These are phyloP conservation scores for Cataglyphis altisquamis DNA, from an alignment of 2,888 invertebrate species.

Conservation along the genomic window DNA sequence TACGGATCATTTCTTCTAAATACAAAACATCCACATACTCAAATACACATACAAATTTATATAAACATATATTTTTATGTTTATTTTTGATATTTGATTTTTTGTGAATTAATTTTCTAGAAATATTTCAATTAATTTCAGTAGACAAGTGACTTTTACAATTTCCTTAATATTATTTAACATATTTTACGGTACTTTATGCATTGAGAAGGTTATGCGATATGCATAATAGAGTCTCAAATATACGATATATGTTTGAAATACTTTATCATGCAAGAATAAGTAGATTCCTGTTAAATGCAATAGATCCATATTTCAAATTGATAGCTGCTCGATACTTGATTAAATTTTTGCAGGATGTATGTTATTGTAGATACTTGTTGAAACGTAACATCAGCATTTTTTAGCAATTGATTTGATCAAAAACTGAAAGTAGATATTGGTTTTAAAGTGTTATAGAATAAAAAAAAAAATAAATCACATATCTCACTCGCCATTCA, in stretches of 20 bases:
- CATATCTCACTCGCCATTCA: neutral
- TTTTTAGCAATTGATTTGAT: slow-evolving; percentile 24
- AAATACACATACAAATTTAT: neutral
- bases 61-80: neutral
- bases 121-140: neutral
- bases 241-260: neutral
- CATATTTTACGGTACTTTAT: neutral
- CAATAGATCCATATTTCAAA: slow-evolving; percentile 14
- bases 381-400: slow-evolving; percentile 4
- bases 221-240: neutral
- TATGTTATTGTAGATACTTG: neutral
- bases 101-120: neutral
- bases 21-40: neutral
- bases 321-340: slow-evolving; percentile 21
- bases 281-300: neutral
- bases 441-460: slow-evolving; percentile 25
- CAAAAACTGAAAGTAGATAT: slow-evolving; percentile 37
- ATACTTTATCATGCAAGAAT: slow-evolving; percentile 1
- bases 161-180: neutral
- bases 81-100: neutral
- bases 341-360: slow-evolving; percentile 17
- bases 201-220: neutral
- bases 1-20: slow-evolving; percentile 43
- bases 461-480: slow-evolving; percentile 19
- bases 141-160: neutral